Percentiles rank a stretch among this genome's conserved stretches.
phyloP scores from a whole-genome alignment of 2,113 vertebrate species.

The Fulmarus glacialis region DNA sequence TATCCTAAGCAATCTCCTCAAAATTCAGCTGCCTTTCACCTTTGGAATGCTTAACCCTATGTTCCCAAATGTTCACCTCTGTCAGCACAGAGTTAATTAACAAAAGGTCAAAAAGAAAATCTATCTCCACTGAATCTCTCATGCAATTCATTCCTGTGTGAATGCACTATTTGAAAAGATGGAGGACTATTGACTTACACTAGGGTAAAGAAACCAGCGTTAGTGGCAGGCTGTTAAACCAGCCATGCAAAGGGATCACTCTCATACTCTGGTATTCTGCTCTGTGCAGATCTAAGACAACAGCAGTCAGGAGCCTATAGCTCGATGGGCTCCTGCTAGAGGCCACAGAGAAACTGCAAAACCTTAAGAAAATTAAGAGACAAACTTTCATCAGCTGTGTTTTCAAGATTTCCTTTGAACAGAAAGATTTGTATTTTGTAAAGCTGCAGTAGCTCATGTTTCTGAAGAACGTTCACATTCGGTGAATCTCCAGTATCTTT shows the following conservation, averaged over 20 bases:
- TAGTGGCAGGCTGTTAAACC: background rate
- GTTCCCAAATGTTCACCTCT: background rate
- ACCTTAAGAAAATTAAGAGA: background rate
- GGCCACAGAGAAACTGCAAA: background rate
- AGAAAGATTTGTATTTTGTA: background rate
- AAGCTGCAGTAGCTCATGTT: background rate
- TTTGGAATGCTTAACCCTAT: background rate
- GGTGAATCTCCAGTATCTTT: background rate
- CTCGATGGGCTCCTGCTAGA: fast-evolving
- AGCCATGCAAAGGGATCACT: background rate
- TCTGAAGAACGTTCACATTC: background rate
- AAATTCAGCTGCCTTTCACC: background rate
- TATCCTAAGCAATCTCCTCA: background rate
- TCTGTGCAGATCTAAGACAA: background rate
- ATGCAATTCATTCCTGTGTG: background rate
- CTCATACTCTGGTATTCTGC: background rate
- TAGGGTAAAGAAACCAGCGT: background rate
- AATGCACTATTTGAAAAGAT: background rate
- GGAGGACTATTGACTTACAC: background rate
- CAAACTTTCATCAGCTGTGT: background rate
- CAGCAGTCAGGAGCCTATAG: background rate
- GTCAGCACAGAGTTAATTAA: background rate
- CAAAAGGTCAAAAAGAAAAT: background rate
- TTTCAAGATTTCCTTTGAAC: background rate
- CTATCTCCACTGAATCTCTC: background rate